phyloP scores from a whole-genome alignment of 2,888 invertebrate genomes.

The Perizoma flavofasciatum region DNA sequence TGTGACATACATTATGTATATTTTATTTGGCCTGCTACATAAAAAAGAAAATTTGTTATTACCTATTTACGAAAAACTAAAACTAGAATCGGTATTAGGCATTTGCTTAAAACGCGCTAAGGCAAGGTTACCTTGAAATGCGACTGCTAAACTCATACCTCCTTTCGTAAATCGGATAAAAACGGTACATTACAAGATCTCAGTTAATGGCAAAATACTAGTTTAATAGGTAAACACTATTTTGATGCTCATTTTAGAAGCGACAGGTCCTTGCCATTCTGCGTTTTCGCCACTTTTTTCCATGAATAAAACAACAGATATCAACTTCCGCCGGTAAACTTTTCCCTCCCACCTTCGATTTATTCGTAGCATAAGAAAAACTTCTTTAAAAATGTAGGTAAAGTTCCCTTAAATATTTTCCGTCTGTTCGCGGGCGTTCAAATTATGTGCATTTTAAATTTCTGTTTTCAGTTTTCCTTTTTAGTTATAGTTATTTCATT shows the following conservation, averaged over 20 bases:
- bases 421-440: slow-evolving; percentile 70
- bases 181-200: too few species aligned
- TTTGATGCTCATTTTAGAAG: slow-evolving; percentile 10
- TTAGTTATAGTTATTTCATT: slow-evolving; percentile 1
- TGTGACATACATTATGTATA: too few species aligned
- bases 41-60: too few species aligned
- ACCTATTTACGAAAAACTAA: too few species aligned
- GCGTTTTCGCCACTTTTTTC: slow-evolving; percentile 65
- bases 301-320: slow-evolving; percentile 84
- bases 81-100: too few species aligned
- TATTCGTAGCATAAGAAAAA: slow-evolving; percentile 81
- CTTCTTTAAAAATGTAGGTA: slow-evolving; percentile 80
- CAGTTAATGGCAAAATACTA: too few species aligned
- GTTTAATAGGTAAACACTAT: not conserved
- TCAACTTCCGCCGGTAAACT: slow-evolving; percentile 74
- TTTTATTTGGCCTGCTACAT: too few species aligned
- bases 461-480: slow-evolving; percentile 38
- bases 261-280: slow-evolving; percentile 32
- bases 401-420: slow-evolving; percentile 81
- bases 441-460: slow-evolving; percentile 78
- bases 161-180: too few species aligned
- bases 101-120: too few species aligned
- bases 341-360: slow-evolving; percentile 82
- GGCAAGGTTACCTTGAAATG: too few species aligned
- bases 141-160: too few species aligned